Percentiles rank a stretch among this genome's conserved stretches.
These are phyloP conservation scores for Synanthedon tipuliformis DNA, from an alignment of 2,888 invertebrate genomes.

Conservation along the genomic window DNA sequence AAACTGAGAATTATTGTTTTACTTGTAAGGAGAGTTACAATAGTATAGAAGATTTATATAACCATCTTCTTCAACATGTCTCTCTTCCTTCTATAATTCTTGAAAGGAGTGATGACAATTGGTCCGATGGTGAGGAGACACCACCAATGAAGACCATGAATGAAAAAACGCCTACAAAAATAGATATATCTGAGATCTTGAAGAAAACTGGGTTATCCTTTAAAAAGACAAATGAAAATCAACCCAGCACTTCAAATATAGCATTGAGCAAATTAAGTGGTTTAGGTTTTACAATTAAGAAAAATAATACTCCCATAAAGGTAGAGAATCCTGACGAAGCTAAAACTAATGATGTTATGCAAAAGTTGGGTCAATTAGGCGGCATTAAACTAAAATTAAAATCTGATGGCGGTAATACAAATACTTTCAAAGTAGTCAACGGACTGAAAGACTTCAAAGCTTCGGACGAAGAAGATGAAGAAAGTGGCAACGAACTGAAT, in stretches of 20 bases:
- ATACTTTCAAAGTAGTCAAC: constrained; percentile 56
- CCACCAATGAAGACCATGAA: constrained; percentile 19
- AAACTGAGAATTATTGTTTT: constrained; percentile 52
- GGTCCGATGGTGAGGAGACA: constrained; percentile 55
- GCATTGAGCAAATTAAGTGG: constrained; percentile 56
- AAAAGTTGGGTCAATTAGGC: constrained; percentile 53
- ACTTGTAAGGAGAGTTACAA: constrained; percentile 65
- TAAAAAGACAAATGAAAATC: constrained; percentile 36
- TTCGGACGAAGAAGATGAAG: constrained; percentile 50
- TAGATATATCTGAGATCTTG: constrained; percentile 51
- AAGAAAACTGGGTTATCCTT: constrained; percentile 48
- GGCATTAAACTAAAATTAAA: constrained; percentile 59
- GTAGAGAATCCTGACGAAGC: constrained; percentile 34
- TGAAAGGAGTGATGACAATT: constrained; percentile 60
- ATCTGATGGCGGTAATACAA: constrained; percentile 49
- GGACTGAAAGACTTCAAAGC: constrained; percentile 57
- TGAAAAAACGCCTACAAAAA: constrained; percentile 46
- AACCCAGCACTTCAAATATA: constrained; percentile 27
- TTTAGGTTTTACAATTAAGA: constrained; percentile 58
- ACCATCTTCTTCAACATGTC: constrained; percentile 69
- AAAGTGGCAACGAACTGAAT: constrained; percentile 36
- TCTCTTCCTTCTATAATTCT: constrained; percentile 63
- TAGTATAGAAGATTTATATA: constrained; percentile 52
- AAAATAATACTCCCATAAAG: constrained; percentile 44
- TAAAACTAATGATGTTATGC: constrained; percentile 34